Evolutionary conservation across 2,888 invertebrate genomes (phyloP).

Genomic region (Augochlorella aurata): DNA sequence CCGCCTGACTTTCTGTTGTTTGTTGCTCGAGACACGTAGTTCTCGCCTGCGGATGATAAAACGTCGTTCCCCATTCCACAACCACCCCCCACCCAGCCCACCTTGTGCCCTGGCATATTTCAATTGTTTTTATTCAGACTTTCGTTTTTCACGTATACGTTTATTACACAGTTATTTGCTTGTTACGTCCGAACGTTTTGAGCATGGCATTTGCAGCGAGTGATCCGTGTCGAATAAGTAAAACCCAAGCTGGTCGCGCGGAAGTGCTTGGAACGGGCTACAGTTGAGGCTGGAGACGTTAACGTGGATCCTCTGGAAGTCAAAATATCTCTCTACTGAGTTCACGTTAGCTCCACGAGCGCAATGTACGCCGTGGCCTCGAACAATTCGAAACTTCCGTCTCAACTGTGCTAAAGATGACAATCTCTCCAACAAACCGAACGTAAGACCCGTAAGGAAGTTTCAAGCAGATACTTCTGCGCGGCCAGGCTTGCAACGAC

Average conservation of each 20-base stretch:
- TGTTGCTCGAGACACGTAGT: constrained; percentile 37
- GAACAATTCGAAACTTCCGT: background rate
- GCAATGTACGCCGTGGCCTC: background rate
- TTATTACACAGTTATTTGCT: constrained; percentile 69
- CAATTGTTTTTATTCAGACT: constrained; percentile 58
- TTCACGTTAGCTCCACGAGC: background rate
- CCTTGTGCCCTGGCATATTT: constrained; percentile 47
- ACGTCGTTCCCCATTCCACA: constrained; percentile 26
- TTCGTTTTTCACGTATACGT: constrained; percentile 61
- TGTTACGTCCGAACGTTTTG: constrained; percentile 74
- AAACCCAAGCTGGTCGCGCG: constrained; percentile 47
- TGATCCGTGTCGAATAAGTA: constrained; percentile 66
- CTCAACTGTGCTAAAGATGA: background rate
- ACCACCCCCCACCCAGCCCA: constrained; percentile 28
- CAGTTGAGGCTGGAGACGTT: background rate
- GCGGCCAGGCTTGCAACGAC: constrained; percentile 58
- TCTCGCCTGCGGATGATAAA: constrained; percentile 40
- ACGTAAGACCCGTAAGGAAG: background rate
- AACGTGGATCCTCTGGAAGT: background rate
- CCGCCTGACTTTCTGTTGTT: constrained; percentile 13
- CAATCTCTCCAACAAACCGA: background rate
- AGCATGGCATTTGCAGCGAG: constrained; percentile 78
- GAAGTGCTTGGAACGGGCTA: background rate
- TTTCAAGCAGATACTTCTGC: constrained; percentile 30
- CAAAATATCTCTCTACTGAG: background rate